Evolutionary conservation across 2,113 vertebrate genomes (phyloP).

Genomic region (Cryptoleucopteryx plumbea): DNA sequence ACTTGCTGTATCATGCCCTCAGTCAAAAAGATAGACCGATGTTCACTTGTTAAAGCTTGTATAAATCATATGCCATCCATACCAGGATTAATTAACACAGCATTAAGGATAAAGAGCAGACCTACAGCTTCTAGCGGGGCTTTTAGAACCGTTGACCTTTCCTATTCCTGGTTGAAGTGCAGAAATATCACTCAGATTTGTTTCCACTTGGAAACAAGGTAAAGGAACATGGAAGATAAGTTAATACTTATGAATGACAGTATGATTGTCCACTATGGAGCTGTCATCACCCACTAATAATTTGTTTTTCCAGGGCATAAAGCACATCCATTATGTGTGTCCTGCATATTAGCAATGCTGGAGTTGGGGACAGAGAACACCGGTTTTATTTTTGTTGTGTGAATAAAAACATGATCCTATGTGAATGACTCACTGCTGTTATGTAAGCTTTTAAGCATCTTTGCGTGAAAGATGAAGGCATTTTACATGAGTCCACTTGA

Average conservation of each 20-base stretch:
- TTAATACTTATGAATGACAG: neutral
- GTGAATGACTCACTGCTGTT: constrained; percentile 1
- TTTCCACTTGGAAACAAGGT: neutral
- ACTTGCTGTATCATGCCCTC: constrained; percentile 8
- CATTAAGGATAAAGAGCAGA: neutral
- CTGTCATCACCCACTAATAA: neutral
- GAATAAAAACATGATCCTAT: neutral
- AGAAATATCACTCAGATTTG: neutral
- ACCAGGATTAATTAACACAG: neutral
- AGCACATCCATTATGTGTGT: neutral
- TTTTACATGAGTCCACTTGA: neutral
- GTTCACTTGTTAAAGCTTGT: neutral
- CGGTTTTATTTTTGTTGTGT: neutral
- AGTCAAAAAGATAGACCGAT: neutral
- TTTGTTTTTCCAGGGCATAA: neutral
- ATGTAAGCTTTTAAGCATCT: constrained; percentile 3
- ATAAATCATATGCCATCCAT: neutral
- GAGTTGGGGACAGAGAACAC: neutral
- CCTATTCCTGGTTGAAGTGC: neutral
- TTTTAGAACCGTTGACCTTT: neutral
- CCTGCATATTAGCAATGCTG: neutral
- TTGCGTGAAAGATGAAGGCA: neutral
- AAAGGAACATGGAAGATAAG: neutral
- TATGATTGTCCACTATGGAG: neutral
- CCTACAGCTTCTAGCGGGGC: neutral